phyloP scores from a whole-genome alignment of 2,888 invertebrate genomes.

The Eupelmus urozonus region DNA sequence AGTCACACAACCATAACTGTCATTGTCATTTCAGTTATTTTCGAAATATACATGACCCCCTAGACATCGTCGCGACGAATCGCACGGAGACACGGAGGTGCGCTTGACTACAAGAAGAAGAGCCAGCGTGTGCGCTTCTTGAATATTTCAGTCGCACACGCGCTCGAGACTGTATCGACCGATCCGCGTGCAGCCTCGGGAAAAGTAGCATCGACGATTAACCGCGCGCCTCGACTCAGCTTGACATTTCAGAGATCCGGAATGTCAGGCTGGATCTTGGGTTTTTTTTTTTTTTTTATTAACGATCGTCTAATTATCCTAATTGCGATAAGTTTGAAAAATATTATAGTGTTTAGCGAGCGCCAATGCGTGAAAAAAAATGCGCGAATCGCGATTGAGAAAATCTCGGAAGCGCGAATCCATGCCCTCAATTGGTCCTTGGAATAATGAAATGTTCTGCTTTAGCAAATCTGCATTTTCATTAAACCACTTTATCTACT shows the following conservation, averaged over 20 bases:
- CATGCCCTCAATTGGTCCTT: conserved; percentile 59
- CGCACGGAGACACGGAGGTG: conserved; percentile 12
- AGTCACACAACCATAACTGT: too few relatives aligned
- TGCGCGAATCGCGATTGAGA: conserved; percentile 52
- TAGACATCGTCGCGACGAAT: conserved; percentile 21
- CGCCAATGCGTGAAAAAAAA: conserved; percentile 40
- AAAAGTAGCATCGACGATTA: too few relatives aligned
- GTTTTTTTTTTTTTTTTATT: neutral
- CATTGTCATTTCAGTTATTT: too few relatives aligned
- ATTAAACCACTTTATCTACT: conserved; percentile 37
- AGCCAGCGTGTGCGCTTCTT: conserved; percentile 26
- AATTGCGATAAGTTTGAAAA: neutral
- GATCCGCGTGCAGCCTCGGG: conserved; percentile 15
- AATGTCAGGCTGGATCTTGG: too few relatives aligned
- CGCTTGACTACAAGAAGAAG: conserved; percentile 7
- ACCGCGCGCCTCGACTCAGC: too few relatives aligned
- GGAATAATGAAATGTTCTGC: conserved; percentile 47
- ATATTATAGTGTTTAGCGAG: neutral
- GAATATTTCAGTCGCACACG: conserved; percentile 41
- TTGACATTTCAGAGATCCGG: too few relatives aligned
- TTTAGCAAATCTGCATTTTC: conserved; percentile 13
- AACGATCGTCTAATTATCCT: neutral
- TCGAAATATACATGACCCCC: too few relatives aligned
- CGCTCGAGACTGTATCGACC: conserved; percentile 29
- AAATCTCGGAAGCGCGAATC: conserved; percentile 56